phyloP scores from a whole-genome alignment of 2,888 invertebrate genomes.

The Tethea ocularis region DNA sequence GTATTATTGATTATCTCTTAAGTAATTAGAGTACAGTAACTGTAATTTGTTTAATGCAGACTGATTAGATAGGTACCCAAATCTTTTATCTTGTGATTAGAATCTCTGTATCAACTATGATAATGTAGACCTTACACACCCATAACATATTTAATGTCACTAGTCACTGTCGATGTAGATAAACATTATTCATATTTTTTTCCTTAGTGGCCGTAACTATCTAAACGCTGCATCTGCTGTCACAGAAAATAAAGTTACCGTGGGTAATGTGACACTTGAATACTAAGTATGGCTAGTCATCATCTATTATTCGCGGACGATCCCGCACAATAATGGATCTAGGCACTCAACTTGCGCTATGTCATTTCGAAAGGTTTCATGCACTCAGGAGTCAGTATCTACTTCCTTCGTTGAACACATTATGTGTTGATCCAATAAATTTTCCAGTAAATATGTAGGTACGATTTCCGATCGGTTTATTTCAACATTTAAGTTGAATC shows the following conservation, averaged over 20 bases:
- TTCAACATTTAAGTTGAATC: conserved; percentile 60
- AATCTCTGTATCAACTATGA: background rate
- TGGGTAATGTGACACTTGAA: conserved; percentile 51
- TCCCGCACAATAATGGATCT: conserved; percentile 44
- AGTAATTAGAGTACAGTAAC: no score
- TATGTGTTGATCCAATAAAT: conserved; percentile 43
- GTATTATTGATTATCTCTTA: no score
- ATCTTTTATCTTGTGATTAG: background rate
- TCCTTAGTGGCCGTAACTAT: conserved; percentile 11
- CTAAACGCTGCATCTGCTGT: conserved; percentile 38
- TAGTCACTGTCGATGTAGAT: background rate
- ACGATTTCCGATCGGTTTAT: conserved; percentile 58
- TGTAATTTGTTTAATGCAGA: no score
- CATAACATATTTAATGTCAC: background rate
- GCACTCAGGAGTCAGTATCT: conserved; percentile 17
- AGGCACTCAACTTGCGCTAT: conserved; percentile 38
- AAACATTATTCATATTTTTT: conserved; percentile 5
- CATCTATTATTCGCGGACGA: conserved; percentile 53
- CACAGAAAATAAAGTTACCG: conserved; percentile 54
- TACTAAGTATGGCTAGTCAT: conserved; percentile 53
- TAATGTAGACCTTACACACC: background rate
- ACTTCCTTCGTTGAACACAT: conserved; percentile 15
- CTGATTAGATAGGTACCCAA: background rate
- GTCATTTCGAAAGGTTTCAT: conserved; percentile 42
- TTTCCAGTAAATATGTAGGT: conserved; percentile 42